Evolutionary conservation across 92 coral and sea anemone genomes (phyloP), one percentile per base, ranked within the genome.

Genomic region (Phymanthus crucifer): DNA sequence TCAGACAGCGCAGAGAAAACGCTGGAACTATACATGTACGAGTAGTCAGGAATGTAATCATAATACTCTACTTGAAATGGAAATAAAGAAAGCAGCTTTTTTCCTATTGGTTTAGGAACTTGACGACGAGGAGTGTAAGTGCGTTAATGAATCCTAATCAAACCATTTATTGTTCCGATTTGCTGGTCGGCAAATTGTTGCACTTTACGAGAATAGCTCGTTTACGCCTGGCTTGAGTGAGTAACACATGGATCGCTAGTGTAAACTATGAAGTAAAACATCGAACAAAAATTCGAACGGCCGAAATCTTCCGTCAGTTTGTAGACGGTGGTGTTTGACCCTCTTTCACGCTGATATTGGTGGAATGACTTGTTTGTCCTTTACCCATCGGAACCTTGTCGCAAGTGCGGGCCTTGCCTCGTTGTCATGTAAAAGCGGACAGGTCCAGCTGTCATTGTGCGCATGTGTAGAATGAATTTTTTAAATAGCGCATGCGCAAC

Each of bases 401-500:
- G 72, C 84, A 79, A 89, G 79, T 82, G 80, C 86, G 82, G 83
- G 80, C 70, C 86, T 71, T 83, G 75, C 87, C 94, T 87, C 90
- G 88, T 79, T 80, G 71, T 86, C 94, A 91, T 87, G 94, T 81
- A 91, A 84, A 85, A 74, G 82, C 82, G 89, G 72, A 76, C 97
- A 93, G 97, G 97, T 93, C 90, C 92, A 93, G 97, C 94, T 93
- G 97, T 80, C 90, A 86, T 76, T 85, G 58, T 77, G 80, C 96
- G 98, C 99, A 89, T 83, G 99, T 96, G 96, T 84, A 83, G 87
- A 54, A 83, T 87, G 65, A 87, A 88, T 90, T 81, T 88, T 61
- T 85, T 92, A 88, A 87, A 89, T 64, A 81, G 83, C 98, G 98
- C 99, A 85, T 91, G 99, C 99, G 97, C 87, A 83, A 78, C 86